A percentile compares a stretch with the other conserved stretches of the same genome.
phyloP scores from a whole-genome alignment of 2,888 invertebrate genomes.

The Temnothorax unifasciatus region DNA sequence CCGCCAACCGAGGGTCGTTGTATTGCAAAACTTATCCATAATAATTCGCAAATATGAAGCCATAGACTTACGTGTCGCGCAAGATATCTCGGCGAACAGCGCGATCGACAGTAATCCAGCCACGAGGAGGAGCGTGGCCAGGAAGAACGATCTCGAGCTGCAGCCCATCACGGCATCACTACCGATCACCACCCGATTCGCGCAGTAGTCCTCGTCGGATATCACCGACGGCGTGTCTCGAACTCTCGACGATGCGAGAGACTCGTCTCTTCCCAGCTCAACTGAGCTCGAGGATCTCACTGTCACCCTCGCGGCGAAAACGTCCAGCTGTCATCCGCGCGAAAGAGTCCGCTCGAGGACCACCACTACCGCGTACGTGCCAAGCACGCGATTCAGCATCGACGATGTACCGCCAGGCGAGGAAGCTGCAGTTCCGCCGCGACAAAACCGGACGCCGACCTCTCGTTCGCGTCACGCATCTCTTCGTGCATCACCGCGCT shows the following conservation, averaged over 20 bases:
- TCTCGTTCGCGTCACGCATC: slow-evolving; percentile 62
- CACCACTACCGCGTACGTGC: slow-evolving; percentile 46
- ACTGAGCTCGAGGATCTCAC: slow-evolving; percentile 62
- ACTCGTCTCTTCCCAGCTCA: slow-evolving; percentile 62
- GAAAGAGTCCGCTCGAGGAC: slow-evolving; percentile 64
- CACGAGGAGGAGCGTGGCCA: slow-evolving; percentile 81
- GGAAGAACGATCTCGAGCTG: slow-evolving; percentile 81
- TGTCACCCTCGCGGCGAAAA: slow-evolving; percentile 65
- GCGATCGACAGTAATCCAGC: slow-evolving; percentile 78
- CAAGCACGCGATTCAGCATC: slow-evolving; percentile 66
- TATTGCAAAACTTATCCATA: neutral
- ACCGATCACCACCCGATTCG: slow-evolving; percentile 69
- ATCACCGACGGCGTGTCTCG: slow-evolving; percentile 38
- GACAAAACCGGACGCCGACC: slow-evolving; percentile 64
- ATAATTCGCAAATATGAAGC: neutral
- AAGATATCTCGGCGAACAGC: slow-evolving; percentile 76
- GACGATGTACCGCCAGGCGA: slow-evolving; percentile 58
- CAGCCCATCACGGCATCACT: slow-evolving; percentile 84
- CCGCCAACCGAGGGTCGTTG: too few relatives aligned
- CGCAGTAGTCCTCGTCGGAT: slow-evolving; percentile 70
- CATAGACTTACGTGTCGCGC: slow-evolving; percentile 80
- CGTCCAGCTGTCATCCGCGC: slow-evolving; percentile 71
- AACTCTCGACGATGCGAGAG: slow-evolving; percentile 44
- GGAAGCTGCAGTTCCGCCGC: slow-evolving; percentile 52
- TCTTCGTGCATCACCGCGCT: slow-evolving; percentile 31